These are phyloP conservation scores for Scleropages formosus DNA, from an alignment of 2,797 vertebrate species.

Conservation along the genomic window DNA sequence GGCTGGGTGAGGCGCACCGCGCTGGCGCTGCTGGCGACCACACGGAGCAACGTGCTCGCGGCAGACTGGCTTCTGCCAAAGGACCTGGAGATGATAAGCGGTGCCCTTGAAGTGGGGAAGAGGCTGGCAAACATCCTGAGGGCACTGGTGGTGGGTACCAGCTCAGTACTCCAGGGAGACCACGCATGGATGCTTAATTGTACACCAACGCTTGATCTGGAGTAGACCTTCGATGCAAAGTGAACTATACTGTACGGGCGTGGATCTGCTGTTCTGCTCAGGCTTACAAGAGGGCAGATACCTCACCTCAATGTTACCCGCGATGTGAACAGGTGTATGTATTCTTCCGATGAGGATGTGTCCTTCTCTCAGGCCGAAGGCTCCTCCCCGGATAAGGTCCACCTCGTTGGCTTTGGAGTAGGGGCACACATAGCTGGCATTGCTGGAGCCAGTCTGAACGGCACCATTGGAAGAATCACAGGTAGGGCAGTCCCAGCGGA, in stretches of 20 bases:
- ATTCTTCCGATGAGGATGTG: not conserved
- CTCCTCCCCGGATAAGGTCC: slow-evolving; percentile 16
- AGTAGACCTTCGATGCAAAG: too few species aligned
- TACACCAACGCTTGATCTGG: too few species aligned
- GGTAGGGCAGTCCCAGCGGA: slow-evolving; percentile 28
- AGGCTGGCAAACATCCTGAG: slow-evolving; percentile 25
- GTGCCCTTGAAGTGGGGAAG: slow-evolving; percentile 22
- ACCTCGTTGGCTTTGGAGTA: slow-evolving; percentile 40
- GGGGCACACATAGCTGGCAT: slow-evolving; percentile 38
- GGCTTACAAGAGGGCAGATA: not conserved
- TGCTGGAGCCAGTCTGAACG: slow-evolving; percentile 29
- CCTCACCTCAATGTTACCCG: not conserved
- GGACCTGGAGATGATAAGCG: slow-evolving; percentile 18
- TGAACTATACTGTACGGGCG: too few species aligned
- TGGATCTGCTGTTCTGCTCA: too few species aligned
- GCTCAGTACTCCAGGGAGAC: not conserved
- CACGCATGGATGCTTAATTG: not conserved
- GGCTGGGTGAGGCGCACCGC: slow-evolving; percentile 37
- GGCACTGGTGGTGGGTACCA: not conserved
- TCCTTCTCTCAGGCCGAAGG: slow-evolving; percentile 17
- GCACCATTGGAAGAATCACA: slow-evolving; percentile 39
- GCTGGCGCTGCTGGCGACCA: slow-evolving; percentile 19
- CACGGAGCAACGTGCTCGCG: slow-evolving; percentile 29
- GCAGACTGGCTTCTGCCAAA: slow-evolving; percentile 32
- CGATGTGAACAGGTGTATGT: not conserved